These are phyloP conservation scores for Capitulum mitella DNA, from an alignment of 2,888 invertebrate genomes.

Conservation along the genomic window DNA sequence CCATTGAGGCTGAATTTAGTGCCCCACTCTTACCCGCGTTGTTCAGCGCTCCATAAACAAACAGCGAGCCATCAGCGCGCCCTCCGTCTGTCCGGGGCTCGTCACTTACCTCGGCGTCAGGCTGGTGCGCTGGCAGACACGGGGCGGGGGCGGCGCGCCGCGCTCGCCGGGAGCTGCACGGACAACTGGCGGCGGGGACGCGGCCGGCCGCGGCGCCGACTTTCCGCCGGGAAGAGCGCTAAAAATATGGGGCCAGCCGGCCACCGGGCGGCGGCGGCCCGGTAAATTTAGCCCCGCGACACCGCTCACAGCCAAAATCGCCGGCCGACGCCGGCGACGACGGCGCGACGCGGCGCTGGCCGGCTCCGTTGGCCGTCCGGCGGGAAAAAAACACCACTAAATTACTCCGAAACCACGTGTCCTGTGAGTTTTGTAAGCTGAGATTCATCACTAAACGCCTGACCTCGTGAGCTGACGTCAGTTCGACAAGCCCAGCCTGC, in stretches of 20 bases:
- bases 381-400: no score
- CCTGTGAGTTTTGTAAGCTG: no score
- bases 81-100: background rate
- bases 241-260: slow-evolving; percentile 11
- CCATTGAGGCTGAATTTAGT: no score
- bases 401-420: no score
- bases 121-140: background rate
- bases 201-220: background rate
- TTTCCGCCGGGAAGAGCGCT: background rate
- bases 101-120: background rate
- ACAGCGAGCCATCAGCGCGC: background rate
- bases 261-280: background rate
- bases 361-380: no score
- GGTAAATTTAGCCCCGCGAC: slow-evolving; percentile 12
- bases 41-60: no score
- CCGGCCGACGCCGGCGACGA: background rate
- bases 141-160: no score
- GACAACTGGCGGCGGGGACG: background rate
- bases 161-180: no score
- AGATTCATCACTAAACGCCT: no score
- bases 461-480: no score
- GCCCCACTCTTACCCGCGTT: no score
- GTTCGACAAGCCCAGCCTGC: no score
- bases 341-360: background rate
- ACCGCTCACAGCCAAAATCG: slow-evolving; percentile 15